Evolutionary conservation across 2,888 invertebrate genomes (phyloP).

Genomic region (Sclerodermus sp.): DNA sequence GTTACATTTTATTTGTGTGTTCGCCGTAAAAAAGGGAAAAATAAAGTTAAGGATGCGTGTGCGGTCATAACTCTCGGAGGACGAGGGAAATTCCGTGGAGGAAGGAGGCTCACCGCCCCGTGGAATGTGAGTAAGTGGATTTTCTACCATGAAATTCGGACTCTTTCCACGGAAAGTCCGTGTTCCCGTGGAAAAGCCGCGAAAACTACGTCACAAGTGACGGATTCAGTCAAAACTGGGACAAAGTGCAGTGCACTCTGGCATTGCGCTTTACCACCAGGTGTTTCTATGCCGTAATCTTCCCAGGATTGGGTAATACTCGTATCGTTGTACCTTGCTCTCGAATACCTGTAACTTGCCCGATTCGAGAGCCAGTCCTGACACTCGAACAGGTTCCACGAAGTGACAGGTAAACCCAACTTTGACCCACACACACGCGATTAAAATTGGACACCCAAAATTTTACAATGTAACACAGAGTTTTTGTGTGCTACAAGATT

Average conservation of each 20-base stretch:
- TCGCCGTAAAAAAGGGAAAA: conserved; percentile 19
- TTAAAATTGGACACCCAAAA: background rate
- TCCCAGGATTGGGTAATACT: conserved; percentile 55
- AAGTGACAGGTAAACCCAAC: conserved; percentile 15
- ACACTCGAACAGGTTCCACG: conserved; percentile 6
- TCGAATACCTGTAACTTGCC: conserved; percentile 10
- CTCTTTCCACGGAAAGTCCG: conserved; percentile 2
- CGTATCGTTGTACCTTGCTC: conserved; percentile 42
- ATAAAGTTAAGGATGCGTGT: conserved; percentile 24
- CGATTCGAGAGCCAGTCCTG: background rate
- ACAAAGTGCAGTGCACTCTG: conserved; percentile 59
- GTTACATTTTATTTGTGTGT: conserved; percentile 35
- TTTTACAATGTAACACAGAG: background rate
- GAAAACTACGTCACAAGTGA: conserved; percentile 56
- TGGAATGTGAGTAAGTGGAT: conserved; percentile 41
- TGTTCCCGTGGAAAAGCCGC: conserved; percentile 41
- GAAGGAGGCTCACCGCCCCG: conserved; percentile 20
- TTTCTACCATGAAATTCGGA: conserved; percentile 1
- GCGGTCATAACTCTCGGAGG: conserved; percentile 16
- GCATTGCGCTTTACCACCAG: conserved; percentile 56
- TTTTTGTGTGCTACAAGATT: background rate
- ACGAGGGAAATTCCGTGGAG: conserved; percentile 17
- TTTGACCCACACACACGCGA: background rate
- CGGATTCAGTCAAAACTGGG: conserved; percentile 56
- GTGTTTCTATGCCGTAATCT: conserved; percentile 57